Percentiles rank a stretch among this genome's conserved stretches.
These are phyloP conservation scores for Bombyx mandarina DNA, from an alignment of 1,140 invertebrate species.

Conservation along the genomic window DNA sequence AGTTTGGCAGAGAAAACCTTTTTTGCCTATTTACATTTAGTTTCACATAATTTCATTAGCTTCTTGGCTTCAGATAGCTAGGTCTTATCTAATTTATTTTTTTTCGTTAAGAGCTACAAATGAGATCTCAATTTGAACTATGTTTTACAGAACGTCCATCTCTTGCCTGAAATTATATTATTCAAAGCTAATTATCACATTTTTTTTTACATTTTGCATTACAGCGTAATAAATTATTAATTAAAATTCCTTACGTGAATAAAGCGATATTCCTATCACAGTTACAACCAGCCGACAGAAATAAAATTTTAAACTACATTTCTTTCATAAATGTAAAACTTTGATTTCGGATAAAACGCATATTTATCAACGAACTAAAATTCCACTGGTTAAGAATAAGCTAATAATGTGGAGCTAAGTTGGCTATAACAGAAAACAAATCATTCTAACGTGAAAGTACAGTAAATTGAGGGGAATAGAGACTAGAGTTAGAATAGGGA, in stretches of 20 bases:
- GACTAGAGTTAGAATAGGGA: too few relatives aligned
- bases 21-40: slow-evolving; percentile 21
- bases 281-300: slow-evolving; percentile 16
- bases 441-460: too few relatives aligned
- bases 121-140: slow-evolving; percentile 69
- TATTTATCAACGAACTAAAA: too few relatives aligned
- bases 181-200: slow-evolving; percentile 64
- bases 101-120: slow-evolving; percentile 50
- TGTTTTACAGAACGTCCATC: slow-evolving; percentile 47
- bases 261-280: slow-evolving; percentile 14
- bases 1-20: slow-evolving; percentile 7
- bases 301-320: not conserved
- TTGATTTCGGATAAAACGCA: too few relatives aligned
- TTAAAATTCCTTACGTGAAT: slow-evolving; percentile 19
- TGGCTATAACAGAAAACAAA: too few relatives aligned
- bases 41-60: slow-evolving; percentile 41
- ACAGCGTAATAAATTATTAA: slow-evolving; percentile 25
- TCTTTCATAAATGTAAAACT: too few relatives aligned
- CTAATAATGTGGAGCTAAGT: too few relatives aligned
- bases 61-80: slow-evolving; percentile 59
- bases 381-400: too few relatives aligned
- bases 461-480: too few relatives aligned
- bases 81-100: slow-evolving; percentile 8
- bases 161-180: slow-evolving; percentile 30
- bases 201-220: slow-evolving; percentile 35